Conservation (phyloP, 2,797 vertebrate species). For the Crypturellus tataupa region DNA sequence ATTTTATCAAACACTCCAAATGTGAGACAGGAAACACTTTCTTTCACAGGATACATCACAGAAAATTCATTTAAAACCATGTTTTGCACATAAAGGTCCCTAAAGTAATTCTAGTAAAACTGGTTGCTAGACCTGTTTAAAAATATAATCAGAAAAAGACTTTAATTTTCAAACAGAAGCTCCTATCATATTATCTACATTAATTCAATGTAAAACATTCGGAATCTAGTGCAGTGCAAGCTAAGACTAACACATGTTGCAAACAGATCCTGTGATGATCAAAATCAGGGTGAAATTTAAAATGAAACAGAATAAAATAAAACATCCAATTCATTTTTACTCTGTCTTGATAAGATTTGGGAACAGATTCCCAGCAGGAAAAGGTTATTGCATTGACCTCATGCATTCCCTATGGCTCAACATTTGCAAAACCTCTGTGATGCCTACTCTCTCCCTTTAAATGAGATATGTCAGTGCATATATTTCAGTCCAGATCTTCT, state of each 20-base stretch:
- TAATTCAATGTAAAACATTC: neutral
- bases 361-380: fast-evolving
- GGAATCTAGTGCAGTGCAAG: neutral
- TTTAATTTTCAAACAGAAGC: neutral
- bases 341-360: neutral
- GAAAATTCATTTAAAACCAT: neutral
- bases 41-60: neutral
- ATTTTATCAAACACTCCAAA: neutral
- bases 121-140: neutral
- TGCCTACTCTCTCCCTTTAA: neutral
- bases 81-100: neutral
- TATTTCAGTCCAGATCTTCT: neutral
- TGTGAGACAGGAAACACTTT: neutral
- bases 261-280: neutral
- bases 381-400: neutral
- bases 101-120: neutral
- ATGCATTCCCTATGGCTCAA: neutral
- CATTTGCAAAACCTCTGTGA: neutral
- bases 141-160: neutral
- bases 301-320: neutral
- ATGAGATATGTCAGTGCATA: neutral
- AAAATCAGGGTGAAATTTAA: neutral
- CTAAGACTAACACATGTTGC: neutral
- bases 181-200: fast-evolving
- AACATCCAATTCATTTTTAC: neutral